Base-by-base conservation (phyloP, 1,140 invertebrate genomes). In the Lethrus apterus region DNA sequence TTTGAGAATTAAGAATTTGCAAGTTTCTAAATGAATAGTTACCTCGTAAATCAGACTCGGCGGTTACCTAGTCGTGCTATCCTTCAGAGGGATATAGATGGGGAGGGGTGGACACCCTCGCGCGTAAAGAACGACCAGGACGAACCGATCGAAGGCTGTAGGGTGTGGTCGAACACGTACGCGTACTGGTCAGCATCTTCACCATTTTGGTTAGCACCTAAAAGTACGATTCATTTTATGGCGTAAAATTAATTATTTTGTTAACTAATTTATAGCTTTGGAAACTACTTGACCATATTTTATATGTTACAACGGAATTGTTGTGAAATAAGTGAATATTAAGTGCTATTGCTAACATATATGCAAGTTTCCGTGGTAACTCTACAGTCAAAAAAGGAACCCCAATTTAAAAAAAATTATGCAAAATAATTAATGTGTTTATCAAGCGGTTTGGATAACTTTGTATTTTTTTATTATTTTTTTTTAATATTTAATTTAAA, bases 141-240 rank as follows among this genome's bases (percentile, higher is more conserved):
- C 59, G 55, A 65, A 64, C 63, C 63, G 63, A 65, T 65, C 63
- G 63, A 65, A 65, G 60, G 34, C 52, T 55, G 43, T 52, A 56
- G 63, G 63, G 63, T 65, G 63, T 65, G 63, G 63, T 59, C 57
- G 59, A 61, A 57, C 60, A 57, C 57, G 58, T 57, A 63, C 60
- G 62, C 62, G 60, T 54, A 56, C 58, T 60, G 55, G 47, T 36
- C 47, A 49, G 15, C 30, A 23, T 34, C 17, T 20, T 31, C 47
- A 38, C 35, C 35, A 38, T 38, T 38, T 38, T 38, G n/a, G n/a
- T n/a, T n/a, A n/a, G n/a, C n/a, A n/a, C 35, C 18, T 38, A 1
- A 38, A 38, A 19, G 24, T 26, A 17, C 19, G 3, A 10, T 11
- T 17, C 10, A 7, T 33, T 33, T 13, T 33, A 13, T 33, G 2